phyloP scores from a whole-genome alignment of 2,113 vertebrate species.

The Scomber colias region DNA sequence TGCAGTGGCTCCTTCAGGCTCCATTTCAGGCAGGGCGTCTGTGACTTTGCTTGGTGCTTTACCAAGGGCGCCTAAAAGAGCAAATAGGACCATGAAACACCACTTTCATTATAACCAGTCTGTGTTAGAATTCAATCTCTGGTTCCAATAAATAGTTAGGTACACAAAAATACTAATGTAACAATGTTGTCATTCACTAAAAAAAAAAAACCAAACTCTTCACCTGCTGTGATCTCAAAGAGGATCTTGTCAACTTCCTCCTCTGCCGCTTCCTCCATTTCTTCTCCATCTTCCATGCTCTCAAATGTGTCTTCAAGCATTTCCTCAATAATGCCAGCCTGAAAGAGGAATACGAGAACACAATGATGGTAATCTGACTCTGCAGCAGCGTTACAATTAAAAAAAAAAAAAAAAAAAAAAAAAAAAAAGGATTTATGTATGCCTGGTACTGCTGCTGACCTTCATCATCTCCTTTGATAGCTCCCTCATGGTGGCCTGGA shows the following conservation, averaged over 20 bases:
- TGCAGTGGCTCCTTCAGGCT: conserved; percentile 85
- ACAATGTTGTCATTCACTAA: not conserved
- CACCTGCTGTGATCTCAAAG: conserved; percentile 98
- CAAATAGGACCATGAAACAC: conserved; percentile 17
- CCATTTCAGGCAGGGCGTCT: conserved; percentile 91
- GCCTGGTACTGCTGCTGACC: conserved; percentile 79
- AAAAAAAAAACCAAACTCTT: conserved; percentile 15
- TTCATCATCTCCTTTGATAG: conserved; percentile 99
- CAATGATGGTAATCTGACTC: not conserved
- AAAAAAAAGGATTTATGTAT: not conserved
- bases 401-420: too few species aligned
- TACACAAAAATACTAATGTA: not conserved
- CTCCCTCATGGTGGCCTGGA: conserved; percentile 97
- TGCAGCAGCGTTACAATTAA: not conserved
- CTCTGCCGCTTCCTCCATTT: conserved; percentile 97
- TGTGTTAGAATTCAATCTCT: not conserved
- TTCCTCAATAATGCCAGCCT: conserved; percentile 99
- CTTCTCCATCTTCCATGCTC: conserved; percentile 96
- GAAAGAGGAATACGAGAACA: conserved; percentile 11
- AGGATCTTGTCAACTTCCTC: conserved; percentile 97
- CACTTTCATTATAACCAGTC: not conserved
- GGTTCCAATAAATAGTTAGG: not conserved
- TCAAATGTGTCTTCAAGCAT: conserved; percentile 98
- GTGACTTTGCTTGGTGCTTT: conserved; percentile 98
- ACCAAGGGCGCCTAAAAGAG: conserved; percentile 91